Conservation (phyloP, 2,113 vertebrate species). For the Campylomormyrus tamandua region DNA sequence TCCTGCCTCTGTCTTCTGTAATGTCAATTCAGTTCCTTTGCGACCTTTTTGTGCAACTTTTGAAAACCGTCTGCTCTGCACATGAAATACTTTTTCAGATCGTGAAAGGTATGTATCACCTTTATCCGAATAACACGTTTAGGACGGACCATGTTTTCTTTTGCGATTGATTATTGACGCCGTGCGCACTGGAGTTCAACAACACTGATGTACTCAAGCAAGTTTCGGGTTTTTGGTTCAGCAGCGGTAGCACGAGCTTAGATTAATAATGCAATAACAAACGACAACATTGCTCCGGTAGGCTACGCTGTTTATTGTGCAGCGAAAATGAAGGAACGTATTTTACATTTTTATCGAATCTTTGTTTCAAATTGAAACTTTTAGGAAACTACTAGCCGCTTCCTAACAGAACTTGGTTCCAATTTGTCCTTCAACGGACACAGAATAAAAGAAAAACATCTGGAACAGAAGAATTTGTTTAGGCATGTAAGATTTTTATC, state of each 20-base stretch:
- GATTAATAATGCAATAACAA: background rate
- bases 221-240: background rate
- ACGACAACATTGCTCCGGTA: background rate
- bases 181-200: background rate
- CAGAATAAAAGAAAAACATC: background rate
- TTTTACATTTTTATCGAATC: background rate
- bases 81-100: background rate
- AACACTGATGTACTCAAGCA: background rate
- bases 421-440: background rate
- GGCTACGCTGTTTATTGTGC: background rate
- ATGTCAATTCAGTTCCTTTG: slow-evolving; percentile 17
- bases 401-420: background rate
- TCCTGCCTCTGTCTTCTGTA: slow-evolving; percentile 29
- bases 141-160: background rate
- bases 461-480: background rate
- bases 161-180: background rate
- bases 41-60: background rate
- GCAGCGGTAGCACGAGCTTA: background rate
- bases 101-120: background rate
- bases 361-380: background rate
- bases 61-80: background rate
- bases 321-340: background rate
- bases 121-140: background rate
- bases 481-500: background rate
- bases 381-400: background rate